These are phyloP conservation scores for Holacanthus passer DNA, from an alignment of 2,113 vertebrate genomes.

Conservation along the genomic window DNA sequence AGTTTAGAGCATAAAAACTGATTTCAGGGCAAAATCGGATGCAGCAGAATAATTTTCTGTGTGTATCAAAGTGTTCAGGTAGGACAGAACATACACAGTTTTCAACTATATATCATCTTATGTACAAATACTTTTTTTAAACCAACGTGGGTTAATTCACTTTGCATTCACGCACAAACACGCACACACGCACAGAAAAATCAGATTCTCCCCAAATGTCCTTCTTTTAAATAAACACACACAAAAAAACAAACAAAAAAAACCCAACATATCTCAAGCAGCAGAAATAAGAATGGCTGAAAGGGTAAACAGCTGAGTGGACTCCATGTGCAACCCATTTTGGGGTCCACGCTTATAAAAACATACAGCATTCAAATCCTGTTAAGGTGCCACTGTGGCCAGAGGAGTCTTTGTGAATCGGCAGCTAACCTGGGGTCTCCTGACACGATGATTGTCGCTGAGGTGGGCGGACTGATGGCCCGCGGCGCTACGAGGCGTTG, in stretches of 20 bases:
- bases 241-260: slow-evolving; percentile 47
- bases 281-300: slow-evolving; percentile 72
- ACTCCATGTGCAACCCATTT: slow-evolving; percentile 60
- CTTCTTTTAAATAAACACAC: slow-evolving; percentile 72
- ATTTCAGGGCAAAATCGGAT: slow-evolving; percentile 38
- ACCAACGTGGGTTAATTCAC: slow-evolving; percentile 56
- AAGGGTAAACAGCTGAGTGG: slow-evolving; percentile 71
- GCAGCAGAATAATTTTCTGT: slow-evolving; percentile 40
- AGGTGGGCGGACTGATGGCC: slow-evolving; percentile 39
- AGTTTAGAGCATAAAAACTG: slow-evolving; percentile 50
- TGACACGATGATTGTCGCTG: slow-evolving; percentile 83
- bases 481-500: slow-evolving; percentile 88
- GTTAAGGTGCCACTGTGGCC: slow-evolving; percentile 70
- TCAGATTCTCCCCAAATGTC: background rate
- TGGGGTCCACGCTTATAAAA: slow-evolving; percentile 62
- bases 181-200: slow-evolving; percentile 2
- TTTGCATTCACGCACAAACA: slow-evolving; percentile 43
- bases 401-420: slow-evolving; percentile 66
- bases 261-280: slow-evolving; percentile 70
- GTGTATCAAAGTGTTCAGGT: slow-evolving; percentile 62
- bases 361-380: slow-evolving; percentile 72
- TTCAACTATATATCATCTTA: slow-evolving; percentile 75
- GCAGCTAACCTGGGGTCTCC: slow-evolving; percentile 74
- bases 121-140: slow-evolving; percentile 72
- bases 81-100: slow-evolving; percentile 55